Evolutionary conservation across 2,888 invertebrate species (phyloP).

Genomic region (Stomorhina lunata): DNA sequence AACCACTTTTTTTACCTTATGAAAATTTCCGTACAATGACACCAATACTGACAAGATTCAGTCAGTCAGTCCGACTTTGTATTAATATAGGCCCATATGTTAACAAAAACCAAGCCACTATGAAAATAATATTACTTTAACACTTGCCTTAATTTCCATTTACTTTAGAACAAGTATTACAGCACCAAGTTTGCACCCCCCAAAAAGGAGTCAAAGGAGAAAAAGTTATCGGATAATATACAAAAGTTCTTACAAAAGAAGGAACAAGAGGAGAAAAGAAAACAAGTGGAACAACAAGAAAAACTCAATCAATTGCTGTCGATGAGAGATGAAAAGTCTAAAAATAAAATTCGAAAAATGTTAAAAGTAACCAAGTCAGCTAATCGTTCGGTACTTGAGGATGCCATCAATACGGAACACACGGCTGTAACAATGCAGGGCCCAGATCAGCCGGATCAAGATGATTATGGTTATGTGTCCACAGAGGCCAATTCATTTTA

Average conservation of each 20-base stretch:
- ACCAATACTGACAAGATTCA: not conserved
- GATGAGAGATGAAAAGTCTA: slow-evolving; percentile 85
- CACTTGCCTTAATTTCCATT: slow-evolving; percentile 3
- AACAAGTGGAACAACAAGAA: slow-evolving; percentile 83
- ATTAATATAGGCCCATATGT: slow-evolving; percentile 13
- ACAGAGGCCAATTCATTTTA: slow-evolving; percentile 90
- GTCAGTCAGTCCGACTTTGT: not conserved
- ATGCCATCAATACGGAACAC: slow-evolving; percentile 88
- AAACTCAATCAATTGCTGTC: slow-evolving; percentile 85
- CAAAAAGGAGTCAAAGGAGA: slow-evolving; percentile 87
- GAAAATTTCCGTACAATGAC: slow-evolving; percentile 3
- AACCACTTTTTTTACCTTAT: not conserved
- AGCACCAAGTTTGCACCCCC: slow-evolving; percentile 90
- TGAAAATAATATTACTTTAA: not conserved
- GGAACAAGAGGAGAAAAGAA: slow-evolving; percentile 88
- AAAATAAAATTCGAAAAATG: slow-evolving; percentile 88
- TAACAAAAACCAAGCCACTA: not conserved
- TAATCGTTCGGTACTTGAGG: slow-evolving; percentile 91
- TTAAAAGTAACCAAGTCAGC: slow-evolving; percentile 93
- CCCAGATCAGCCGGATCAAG: slow-evolving; percentile 91
- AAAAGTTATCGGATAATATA: slow-evolving; percentile 87
- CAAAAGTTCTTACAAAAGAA: slow-evolving; percentile 91
- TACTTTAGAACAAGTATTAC: slow-evolving; percentile 83
- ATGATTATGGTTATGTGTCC: slow-evolving; percentile 95
- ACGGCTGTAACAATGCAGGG: slow-evolving; percentile 88